Evolutionary conservation across 2,888 invertebrate species (phyloP), one percentile per base, ranked within the genome.

Genomic region (Bimastos eiseni): DNA sequence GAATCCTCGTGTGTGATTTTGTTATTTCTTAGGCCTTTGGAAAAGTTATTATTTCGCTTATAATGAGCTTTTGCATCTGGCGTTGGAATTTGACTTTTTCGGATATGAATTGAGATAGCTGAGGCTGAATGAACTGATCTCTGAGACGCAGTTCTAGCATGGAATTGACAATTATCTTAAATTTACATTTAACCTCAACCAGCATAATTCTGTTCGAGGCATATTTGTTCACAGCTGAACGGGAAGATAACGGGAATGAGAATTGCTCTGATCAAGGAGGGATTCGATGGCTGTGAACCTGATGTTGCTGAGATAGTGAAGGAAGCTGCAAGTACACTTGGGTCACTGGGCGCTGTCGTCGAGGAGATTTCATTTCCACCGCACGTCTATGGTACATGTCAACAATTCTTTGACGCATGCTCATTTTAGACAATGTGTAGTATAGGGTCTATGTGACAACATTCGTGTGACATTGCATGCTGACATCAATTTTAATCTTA

Each of bases 191-290:
- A 1, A 70, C 70, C n/a, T 70, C 8, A 5, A n/a, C n/a, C 11
- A 30, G 30, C 30, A 70, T 70, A 70, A n/a, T 70, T 49, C 30
- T 70, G 70, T 70, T 1, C 11, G 70, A 15, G 24, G 24, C 24
- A 21, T 49, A 24, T 70, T 6, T 70, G 70, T 38, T 89, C 89
- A 1, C 89, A 94, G 94, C 89, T 94, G 24, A 92, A 92, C 3
- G 91, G 88, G 5, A 92, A 92, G 38, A 89, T 94, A 8, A 86
- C 89, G 6, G 93, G 93, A 4, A 92, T 93, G 90, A 93, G 93
- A 91, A 91, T 94, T 15, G 94, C 94, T 15, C 34, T 94, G 19
- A 90, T 94, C 36, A 93, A 92, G 38, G 94, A 94, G 92, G 94
- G 94, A 0, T 94, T 94, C 92, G 93, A 92, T 0, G 90, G 34